Conservation (phyloP, 2,113 vertebrate species). For the Psophia crepitans region DNA sequence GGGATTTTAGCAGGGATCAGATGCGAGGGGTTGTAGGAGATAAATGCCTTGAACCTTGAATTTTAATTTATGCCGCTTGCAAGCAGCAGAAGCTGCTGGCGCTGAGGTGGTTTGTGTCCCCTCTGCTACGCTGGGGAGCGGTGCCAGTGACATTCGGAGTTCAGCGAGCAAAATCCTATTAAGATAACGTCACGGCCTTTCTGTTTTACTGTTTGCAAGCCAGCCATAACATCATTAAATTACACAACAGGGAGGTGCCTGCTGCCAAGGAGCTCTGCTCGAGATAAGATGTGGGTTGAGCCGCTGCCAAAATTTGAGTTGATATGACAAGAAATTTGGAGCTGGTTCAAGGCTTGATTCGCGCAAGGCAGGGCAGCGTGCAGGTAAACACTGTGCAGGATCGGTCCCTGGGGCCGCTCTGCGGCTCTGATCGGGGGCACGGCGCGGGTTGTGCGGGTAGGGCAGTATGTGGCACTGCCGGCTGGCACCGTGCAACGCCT, state of each 20-base stretch:
- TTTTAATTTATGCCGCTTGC: neutral
- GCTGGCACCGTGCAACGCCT: neutral
- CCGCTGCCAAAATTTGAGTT: constrained; percentile 41
- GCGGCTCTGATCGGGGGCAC: neutral
- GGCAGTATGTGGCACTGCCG: neutral
- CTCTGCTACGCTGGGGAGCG: neutral
- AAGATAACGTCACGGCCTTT: constrained; percentile 62
- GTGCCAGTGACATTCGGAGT: neutral
- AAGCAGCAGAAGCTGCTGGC: neutral
- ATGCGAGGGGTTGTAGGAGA: neutral
- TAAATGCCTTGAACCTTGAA: neutral
- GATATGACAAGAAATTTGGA: constrained; percentile 51
- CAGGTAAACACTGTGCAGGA: neutral
- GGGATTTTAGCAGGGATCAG: neutral
- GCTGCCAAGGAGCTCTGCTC: constrained; percentile 66
- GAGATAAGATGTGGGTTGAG: constrained; percentile 60
- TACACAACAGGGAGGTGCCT: constrained; percentile 61
- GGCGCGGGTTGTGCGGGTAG: neutral
- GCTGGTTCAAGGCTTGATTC: constrained; percentile 1
- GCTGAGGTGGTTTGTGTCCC: neutral
- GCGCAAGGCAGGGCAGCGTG: neutral
- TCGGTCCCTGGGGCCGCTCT: neutral
- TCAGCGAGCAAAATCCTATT: constrained; percentile 55
- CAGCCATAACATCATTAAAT: constrained; percentile 62
- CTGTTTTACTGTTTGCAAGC: constrained; percentile 65